Base-by-base conservation (phyloP, 2,888 invertebrate species). In the Trissolcus brochymenae region DNA sequence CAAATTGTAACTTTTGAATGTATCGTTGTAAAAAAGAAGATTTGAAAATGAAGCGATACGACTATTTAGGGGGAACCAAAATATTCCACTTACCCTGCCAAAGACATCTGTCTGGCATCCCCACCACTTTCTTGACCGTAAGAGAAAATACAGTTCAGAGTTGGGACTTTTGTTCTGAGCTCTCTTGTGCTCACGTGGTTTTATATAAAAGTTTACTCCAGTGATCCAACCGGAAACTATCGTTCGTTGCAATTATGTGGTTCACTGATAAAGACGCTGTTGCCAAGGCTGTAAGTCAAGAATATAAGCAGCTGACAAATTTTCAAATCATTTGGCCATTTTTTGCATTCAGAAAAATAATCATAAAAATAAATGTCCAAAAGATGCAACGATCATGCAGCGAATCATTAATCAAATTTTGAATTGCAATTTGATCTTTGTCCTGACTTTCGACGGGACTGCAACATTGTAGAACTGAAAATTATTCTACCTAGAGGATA, bases 231-330 rank as follows among this genome's bases (percentile, higher is more conserved):
- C 17, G 41, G 29, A 53, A 57, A 49, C n/a, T 17, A 13, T 41
- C 29, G 41, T 11, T 57, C 6, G 6, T 0, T 19, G 2, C 14
- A 46, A 41, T 19, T 46, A 68, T 68, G 68, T 68, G 68, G 68
- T 46, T 54, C 54, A 29, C 16, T 17, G 35, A 68, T 9, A 68
- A 68, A 7, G 49, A 70, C 19, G 55, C 46, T 7, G 11, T 68
- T 60, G 25, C 59, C 13, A 59, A 61, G 29, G 19, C 55, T 40
- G 68, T 70, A 55, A 70, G 68, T 70, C 16, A 46, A 46, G 14
- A 46, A 14, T 46, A 16, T 46, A 1, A 35, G 35, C 6, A n/a
- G 4, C 7, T 46, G 46, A 16, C 16, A 16, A 46, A 16, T 14
- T 14, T 14, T 46, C 14, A 46, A 46, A 46, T 46, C 14, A 16